These are phyloP conservation scores for Acanthurus tractus DNA, from an alignment of 2,797 vertebrate species.

Conservation along the genomic window DNA sequence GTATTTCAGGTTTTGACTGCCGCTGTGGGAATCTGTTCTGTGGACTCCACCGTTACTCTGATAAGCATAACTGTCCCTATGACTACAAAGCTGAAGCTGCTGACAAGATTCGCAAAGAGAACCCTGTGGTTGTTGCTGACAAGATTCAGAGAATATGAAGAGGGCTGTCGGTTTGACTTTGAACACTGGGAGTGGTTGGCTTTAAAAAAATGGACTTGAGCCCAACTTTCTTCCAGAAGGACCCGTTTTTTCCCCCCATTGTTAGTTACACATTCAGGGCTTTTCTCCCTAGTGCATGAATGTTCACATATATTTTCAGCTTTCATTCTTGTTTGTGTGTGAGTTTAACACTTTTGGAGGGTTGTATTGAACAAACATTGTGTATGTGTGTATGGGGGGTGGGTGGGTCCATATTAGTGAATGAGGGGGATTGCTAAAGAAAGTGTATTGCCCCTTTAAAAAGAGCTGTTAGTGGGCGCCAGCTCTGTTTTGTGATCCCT, in stretches of 20 bases:
- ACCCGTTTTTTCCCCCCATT: slow-evolving; percentile 49
- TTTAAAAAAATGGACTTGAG: slow-evolving; percentile 65
- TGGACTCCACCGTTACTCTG: slow-evolving; percentile 98
- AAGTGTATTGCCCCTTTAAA: slow-evolving; percentile 14
- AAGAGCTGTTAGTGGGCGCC: slow-evolving; percentile 20
- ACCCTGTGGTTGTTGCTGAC: slow-evolving; percentile 97
- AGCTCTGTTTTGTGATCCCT: slow-evolving; percentile 1
- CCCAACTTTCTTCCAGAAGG: slow-evolving; percentile 70
- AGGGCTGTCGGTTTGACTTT: slow-evolving; percentile 53
- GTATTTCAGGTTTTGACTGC: slow-evolving; percentile 90
- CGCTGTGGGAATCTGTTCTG: slow-evolving; percentile 98
- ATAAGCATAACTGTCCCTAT: slow-evolving; percentile 99
- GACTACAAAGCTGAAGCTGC: slow-evolving; percentile 99
- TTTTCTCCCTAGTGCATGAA: slow-evolving; percentile 67
- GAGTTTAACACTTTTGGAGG: slow-evolving; percentile 42
- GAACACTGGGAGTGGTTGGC: slow-evolving; percentile 44
- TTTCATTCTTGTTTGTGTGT: slow-evolving; percentile 57
- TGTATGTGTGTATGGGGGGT: background rate
- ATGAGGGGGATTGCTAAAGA: slow-evolving; percentile 4
- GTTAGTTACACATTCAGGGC: slow-evolving; percentile 47
- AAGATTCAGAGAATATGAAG: slow-evolving; percentile 99
- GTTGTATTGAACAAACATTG: slow-evolving; percentile 28
- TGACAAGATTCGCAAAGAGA: slow-evolving; percentile 98
- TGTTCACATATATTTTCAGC: slow-evolving; percentile 58
- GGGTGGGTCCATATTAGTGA: background rate